A percentile compares a stretch with the other conserved stretches of the same genome.
phyloP scores from a whole-genome alignment of 92 coral and sea anemone genomes.

The Palythoa grandiflora region DNA sequence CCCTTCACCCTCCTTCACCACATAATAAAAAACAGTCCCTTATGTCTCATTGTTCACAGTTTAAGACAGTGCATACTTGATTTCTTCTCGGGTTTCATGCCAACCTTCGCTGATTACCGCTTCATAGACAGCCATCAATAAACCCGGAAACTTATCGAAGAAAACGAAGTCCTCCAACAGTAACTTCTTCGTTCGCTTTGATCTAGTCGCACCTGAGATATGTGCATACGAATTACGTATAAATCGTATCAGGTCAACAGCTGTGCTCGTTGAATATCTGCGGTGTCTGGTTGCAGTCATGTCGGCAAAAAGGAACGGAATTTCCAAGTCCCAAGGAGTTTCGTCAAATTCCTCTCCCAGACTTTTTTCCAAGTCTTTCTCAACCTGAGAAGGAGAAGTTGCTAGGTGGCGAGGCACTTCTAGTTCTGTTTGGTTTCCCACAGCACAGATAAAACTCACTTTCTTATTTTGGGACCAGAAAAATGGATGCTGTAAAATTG shows the following conservation, averaged over 20 bases:
- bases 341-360: not conserved
- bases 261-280: constrained; percentile 49
- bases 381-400: not conserved
- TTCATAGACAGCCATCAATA: constrained; percentile 59
- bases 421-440: constrained; percentile 61
- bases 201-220: constrained; percentile 7
- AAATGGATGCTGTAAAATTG: constrained; percentile 53
- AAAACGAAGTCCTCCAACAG: constrained; percentile 46
- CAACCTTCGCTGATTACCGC: constrained; percentile 49
- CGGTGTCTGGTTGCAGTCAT: not conserved
- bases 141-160: constrained; percentile 46
- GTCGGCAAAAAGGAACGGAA: constrained; percentile 18
- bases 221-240: constrained; percentile 59
- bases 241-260: constrained; percentile 59
- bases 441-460: constrained; percentile 44
- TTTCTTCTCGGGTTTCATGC: constrained; percentile 33
- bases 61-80: constrained; percentile 2
- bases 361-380: not conserved
- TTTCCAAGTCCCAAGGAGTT: constrained; percentile 8
- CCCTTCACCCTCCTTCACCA: too few species aligned
- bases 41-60: not conserved
- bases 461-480: constrained; percentile 61
- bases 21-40: too few species aligned
- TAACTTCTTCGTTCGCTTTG: constrained; percentile 1
- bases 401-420: not conserved